Percentiles rank a stretch among this genome's conserved stretches.
phyloP scores from a whole-genome alignment of 2,113 vertebrate genomes.

The Spermophilus dauricus region DNA sequence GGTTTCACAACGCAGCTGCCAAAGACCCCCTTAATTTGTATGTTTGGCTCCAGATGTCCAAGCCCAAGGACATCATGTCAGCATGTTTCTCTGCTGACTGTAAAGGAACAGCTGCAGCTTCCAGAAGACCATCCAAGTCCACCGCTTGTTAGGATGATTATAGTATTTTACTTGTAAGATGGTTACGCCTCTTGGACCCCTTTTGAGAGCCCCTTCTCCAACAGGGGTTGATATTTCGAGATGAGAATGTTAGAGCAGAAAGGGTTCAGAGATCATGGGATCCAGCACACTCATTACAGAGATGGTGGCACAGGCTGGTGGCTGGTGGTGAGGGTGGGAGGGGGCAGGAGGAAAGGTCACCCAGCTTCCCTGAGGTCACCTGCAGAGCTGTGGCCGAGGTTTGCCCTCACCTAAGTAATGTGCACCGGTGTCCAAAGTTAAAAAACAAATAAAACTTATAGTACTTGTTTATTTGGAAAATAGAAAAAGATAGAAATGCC shows the following conservation, averaged over 20 bases:
- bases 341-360: background rate
- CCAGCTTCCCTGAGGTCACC: background rate
- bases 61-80: constrained; percentile 69
- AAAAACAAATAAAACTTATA: background rate
- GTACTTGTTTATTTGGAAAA: background rate
- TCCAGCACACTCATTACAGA: background rate
- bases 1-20: constrained; percentile 53
- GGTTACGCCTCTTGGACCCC: constrained; percentile 56
- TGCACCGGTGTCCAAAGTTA: background rate
- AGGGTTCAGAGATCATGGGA: background rate
- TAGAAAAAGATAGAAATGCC: background rate
- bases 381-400: background rate
- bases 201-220: constrained; percentile 64
- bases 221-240: constrained; percentile 55
- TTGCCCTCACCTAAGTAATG: background rate
- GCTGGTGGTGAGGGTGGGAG: background rate
- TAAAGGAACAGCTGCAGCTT: constrained; percentile 72
- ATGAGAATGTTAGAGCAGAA: constrained; percentile 32
- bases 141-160: constrained; percentile 66
- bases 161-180: constrained; percentile 68
- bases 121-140: constrained; percentile 71
- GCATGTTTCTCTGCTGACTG: constrained; percentile 57
- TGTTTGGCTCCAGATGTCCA: constrained; percentile 75
- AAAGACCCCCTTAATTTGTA: constrained; percentile 12
- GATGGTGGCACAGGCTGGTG: no score